Evolutionary conservation across 2,888 invertebrate species (phyloP).

Genomic region (Rambutsinella grinnellia): DNA sequence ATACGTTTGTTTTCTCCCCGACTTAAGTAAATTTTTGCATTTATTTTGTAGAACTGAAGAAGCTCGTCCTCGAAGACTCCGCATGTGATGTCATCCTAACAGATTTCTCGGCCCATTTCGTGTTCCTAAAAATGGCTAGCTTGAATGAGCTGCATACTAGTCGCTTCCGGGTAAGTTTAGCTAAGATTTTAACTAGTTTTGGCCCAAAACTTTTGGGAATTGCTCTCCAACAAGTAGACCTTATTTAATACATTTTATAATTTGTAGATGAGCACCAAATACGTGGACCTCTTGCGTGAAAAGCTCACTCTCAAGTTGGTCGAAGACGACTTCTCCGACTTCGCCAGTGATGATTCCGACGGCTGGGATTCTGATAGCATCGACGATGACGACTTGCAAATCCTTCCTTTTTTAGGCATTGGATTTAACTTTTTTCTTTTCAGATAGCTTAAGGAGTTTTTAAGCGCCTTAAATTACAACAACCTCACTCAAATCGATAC

Average conservation of each 20-base stretch:
- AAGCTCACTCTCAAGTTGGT: conserved; percentile 16
- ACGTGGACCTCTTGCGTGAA: conserved; percentile 20
- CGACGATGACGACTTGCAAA: not conserved
- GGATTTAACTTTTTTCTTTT: not conserved
- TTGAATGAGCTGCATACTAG: conserved; percentile 24
- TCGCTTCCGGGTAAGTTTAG: conserved; percentile 17
- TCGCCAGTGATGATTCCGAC: conserved; percentile 3
- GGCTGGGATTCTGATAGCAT: not conserved
- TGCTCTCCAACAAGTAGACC: no score
- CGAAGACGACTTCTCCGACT: conserved; percentile 25
- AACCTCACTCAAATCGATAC: no score
- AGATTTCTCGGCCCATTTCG: conserved; percentile 29
- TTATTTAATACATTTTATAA: not conserved
- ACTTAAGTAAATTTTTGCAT: no score
- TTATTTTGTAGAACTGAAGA: conserved; percentile 27
- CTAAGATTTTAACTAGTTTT: not conserved
- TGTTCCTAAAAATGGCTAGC: conserved; percentile 39
- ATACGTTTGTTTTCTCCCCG: not conserved
- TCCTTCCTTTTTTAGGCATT: not conserved
- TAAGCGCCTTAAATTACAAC: no score
- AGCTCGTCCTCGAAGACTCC: conserved; percentile 38
- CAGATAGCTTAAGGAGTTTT: no score
- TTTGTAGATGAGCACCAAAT: conserved; percentile 37
- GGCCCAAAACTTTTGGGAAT: no score
- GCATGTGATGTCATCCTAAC: conserved; percentile 22